Evolutionary conservation across 2,113 vertebrate genomes (phyloP), one percentile per base, ranked within the genome.

Genomic region (Eulemur macaco): DNA sequence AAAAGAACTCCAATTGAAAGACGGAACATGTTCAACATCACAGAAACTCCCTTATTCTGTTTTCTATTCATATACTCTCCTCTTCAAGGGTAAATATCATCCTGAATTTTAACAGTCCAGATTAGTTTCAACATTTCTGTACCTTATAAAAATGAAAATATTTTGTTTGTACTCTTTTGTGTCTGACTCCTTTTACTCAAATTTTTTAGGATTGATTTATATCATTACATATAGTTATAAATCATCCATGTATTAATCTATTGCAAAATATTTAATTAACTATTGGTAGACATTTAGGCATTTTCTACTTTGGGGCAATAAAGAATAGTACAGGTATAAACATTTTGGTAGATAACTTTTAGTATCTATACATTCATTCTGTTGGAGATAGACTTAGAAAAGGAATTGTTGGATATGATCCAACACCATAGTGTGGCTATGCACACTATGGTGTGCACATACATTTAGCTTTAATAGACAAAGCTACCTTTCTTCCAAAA

Each of bases 61-160:
- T 76, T 92, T 93, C 34, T 89, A 86, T 66, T 37, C 54, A 39
- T 3, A 93, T 69, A 64, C 39, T 92, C 42, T 80, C 58, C 15
- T n/a, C 68, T 84, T 37, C 25, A 37, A 39, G 10, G 20, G 3
- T 42, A 92, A 84, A 12, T 25, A 78, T 52, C 78, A 58, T 77
- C 84, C 12, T 90, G 6, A 74, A 8, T 87, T 93, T 80, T 84
- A 84, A 63, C 50, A 74, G 21, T 3, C 56, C 17, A 74, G 14
- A 74, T 96, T 87, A 80, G 25, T 80, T 94, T 96, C 60, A 92
- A 76, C 29, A 47, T 15, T 56, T 84, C 64, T 85, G 4, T 87
- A 39, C 23, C 21, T 94, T 95, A 66, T 68, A 74, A 87, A 92
- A 92, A 69, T 80, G 21, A 17, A 47, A 94, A 52, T 68, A 56